These are phyloP conservation scores for Ceratotherium simum DNA, from an alignment of 2,113 vertebrate species.

Conservation along the genomic window DNA sequence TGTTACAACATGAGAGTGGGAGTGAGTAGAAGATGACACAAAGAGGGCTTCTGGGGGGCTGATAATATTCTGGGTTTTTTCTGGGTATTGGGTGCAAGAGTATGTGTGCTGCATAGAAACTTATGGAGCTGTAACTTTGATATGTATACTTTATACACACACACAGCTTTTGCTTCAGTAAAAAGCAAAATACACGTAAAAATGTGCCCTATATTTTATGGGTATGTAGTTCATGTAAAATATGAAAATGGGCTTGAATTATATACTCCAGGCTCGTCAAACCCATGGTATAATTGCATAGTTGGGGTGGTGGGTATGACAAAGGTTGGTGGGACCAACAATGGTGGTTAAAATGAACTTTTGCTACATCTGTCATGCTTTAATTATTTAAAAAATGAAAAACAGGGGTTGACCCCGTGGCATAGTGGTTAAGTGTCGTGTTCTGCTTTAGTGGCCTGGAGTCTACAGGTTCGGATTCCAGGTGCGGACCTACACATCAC, in stretches of 20 bases:
- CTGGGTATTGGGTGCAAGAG: background rate
- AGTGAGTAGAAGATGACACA: background rate
- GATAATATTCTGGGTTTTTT: background rate
- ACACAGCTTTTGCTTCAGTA: background rate
- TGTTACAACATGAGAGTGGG: background rate
- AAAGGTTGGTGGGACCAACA: background rate
- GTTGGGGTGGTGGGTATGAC: background rate
- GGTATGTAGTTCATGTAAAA: background rate
- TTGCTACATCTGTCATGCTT: background rate
- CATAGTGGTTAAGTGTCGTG: too few species aligned
- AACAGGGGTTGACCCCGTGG: background rate
- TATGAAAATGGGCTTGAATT: background rate
- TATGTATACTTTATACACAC: background rate
- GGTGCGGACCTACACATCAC: too few species aligned
- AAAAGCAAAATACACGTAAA: background rate
- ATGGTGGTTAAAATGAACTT: background rate
- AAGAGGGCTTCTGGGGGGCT: background rate
- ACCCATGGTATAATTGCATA: too few species aligned
- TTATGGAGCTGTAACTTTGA: background rate
- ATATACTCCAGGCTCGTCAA: background rate
- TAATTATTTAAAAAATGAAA: background rate
- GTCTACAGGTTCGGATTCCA: too few species aligned
- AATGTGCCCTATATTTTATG: background rate
- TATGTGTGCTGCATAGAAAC: background rate
- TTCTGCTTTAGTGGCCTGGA: too few species aligned